phyloP scores from a whole-genome alignment of 2,888 invertebrate species.

The Erebia palarica region DNA sequence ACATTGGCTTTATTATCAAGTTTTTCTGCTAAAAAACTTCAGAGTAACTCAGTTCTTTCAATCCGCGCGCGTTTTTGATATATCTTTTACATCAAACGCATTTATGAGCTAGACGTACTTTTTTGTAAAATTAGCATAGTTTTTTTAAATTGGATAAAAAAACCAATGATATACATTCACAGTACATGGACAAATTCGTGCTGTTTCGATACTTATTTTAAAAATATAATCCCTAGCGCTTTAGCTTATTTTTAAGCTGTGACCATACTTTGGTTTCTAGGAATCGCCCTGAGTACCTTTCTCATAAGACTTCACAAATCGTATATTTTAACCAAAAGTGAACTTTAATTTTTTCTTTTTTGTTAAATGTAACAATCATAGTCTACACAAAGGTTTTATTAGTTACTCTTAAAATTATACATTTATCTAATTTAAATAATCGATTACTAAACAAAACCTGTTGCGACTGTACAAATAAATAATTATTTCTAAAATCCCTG shows the following conservation, averaged over 20 bases:
- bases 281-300: background rate
- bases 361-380: background rate
- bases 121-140: background rate
- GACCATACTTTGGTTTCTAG: too few species aligned
- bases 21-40: background rate
- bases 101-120: too few species aligned
- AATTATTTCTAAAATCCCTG: constrained; percentile 22
- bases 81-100: too few species aligned
- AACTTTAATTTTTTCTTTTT: background rate
- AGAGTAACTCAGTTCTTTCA: background rate
- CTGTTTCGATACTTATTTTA: constrained; percentile 5
- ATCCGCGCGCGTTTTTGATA: too few species aligned
- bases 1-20: constrained; percentile 34
- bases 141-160: constrained; percentile 21
- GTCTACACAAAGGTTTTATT: constrained; percentile 26
- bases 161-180: constrained; percentile 23
- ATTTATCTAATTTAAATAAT: constrained; percentile 28
- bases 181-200: constrained; percentile 13
- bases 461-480: constrained; percentile 53
- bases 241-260: background rate
- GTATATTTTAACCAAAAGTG: background rate
- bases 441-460: constrained; percentile 47
- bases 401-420: constrained; percentile 29
- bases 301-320: background rate
- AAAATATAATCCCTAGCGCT: background rate